Conservation (phyloP, 2,113 vertebrate species). For the Cheirogaleus medius region DNA sequence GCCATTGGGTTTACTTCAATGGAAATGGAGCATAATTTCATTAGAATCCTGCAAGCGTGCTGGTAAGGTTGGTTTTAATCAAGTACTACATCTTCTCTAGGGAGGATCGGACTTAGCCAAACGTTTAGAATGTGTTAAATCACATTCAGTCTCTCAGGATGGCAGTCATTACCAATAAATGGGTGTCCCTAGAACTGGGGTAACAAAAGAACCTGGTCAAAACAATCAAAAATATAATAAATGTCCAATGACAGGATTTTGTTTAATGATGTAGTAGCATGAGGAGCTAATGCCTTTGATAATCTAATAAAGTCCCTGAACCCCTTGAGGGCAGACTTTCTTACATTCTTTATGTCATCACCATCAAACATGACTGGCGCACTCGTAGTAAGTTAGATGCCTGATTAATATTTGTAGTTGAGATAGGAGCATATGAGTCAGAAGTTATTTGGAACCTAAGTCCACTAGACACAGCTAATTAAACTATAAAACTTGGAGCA, state of each 20-base stretch:
- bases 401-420: not conserved
- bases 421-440: not conserved
- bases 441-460: not conserved
- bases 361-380: not conserved
- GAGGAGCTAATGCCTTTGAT: not conserved
- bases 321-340: not conserved
- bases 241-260: not conserved
- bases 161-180: not conserved
- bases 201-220: not conserved
- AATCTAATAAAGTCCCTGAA: not conserved
- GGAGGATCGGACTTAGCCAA: not conserved
- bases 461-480: not conserved
- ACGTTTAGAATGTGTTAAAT: not conserved
- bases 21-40: not conserved
- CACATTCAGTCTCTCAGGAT: not conserved
- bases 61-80: not conserved
- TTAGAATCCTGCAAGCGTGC: not conserved
- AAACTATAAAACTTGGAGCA: slow-evolving; percentile 7
- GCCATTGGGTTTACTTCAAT: not conserved
- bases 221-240: not conserved
- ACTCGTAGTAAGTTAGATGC: not conserved
- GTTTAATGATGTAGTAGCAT: not conserved
- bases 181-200: not conserved
- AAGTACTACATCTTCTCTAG: not conserved
- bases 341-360: not conserved